A percentile compares a stretch with the other conserved stretches of the same genome.
phyloP scores from a whole-genome alignment of 2,797 vertebrate genomes.

The Bovichtus diacanthus region DNA sequence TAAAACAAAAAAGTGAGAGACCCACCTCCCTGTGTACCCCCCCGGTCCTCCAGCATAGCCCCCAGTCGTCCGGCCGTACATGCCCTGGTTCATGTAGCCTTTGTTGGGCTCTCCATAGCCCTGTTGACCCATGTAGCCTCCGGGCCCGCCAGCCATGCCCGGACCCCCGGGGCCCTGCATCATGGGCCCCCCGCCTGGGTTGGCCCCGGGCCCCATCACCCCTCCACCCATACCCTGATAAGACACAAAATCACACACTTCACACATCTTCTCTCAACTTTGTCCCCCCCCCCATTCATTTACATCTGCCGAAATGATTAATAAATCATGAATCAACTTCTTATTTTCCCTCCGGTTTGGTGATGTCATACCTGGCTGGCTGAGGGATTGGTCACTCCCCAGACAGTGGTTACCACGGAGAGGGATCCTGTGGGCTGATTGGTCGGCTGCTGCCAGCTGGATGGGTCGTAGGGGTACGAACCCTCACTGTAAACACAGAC shows the following conservation, averaged over 20 bases:
- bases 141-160: slow-evolving; percentile 83
- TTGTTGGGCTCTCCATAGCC: slow-evolving; percentile 89
- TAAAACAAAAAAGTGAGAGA: background rate
- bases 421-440: slow-evolving; percentile 92
- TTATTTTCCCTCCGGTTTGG: slow-evolving; percentile 70
- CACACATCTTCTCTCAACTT: too few relatives aligned
- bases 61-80: slow-evolving; percentile 85
- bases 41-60: slow-evolving; percentile 74
- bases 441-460: slow-evolving; percentile 89
- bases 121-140: slow-evolving; percentile 90
- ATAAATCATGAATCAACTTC: background rate
- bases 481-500: slow-evolving; percentile 84
- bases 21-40: slow-evolving; percentile 77
- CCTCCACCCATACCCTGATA: slow-evolving; percentile 91
- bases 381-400: slow-evolving; percentile 94
- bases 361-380: slow-evolving; percentile 89
- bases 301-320: background rate
- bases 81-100: slow-evolving; percentile 88
- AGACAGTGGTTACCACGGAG: slow-evolving; percentile 95
- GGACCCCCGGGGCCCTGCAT: slow-evolving; percentile 86
- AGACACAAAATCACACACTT: slow-evolving; percentile 14
- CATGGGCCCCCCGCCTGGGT: slow-evolving; percentile 87
- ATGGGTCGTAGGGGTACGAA: slow-evolving; percentile 90
- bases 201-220: slow-evolving; percentile 90
- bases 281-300: too few relatives aligned